Evolutionary conservation across 2,113 vertebrate species (phyloP), one percentile per base, ranked within the genome.

Genomic region (Saimiri boliviensis): DNA sequence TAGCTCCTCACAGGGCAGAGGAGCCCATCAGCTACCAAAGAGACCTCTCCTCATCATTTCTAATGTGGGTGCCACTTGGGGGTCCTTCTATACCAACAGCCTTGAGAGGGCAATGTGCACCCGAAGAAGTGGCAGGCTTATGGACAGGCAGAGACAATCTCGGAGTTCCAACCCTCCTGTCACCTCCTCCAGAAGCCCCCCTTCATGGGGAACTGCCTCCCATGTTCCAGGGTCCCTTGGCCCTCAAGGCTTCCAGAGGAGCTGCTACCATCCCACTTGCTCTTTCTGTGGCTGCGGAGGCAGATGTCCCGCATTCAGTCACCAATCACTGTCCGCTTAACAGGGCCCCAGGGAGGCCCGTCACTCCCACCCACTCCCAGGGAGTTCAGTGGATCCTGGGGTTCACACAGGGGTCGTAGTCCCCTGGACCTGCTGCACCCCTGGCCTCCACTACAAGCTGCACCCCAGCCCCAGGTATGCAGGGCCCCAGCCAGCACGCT

Each of bases 391-490:
- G n/a, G 17, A 21, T 19, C 13, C 42, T 8, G 16, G 27, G 30
- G 8, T 35, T 35, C 63, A 23, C 25, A 25, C 25, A 52, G 32
- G 37, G 35, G 2, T 19, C 54, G 66, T 74, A 16, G 20, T 49
- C 23, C 58, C 37, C 66, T 10, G 37, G 25, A 76, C 49, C 54
- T 35, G 52, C 74, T 7, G 8, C 2, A 23, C 21, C 45, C 49
- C 88, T 5, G 1, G 58, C 25, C 35, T 73, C 71, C 3, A 0
- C 73, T 80, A 25, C 16, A 2, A n/a, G 63, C 60, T 23, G 6
- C 17, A 68, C 32, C 23, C n/a, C 63, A 6, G 3, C 12, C 49
- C 40, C 2, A 0, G 5, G 32, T 20, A 11, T 1, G 0, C 37
- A 56, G 52, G 27, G 25, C 60, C 40, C n/a, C 19, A 47, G 66